phyloP scores from a whole-genome alignment of 2,113 vertebrate genomes.

The Sisor rabdophorus region DNA sequence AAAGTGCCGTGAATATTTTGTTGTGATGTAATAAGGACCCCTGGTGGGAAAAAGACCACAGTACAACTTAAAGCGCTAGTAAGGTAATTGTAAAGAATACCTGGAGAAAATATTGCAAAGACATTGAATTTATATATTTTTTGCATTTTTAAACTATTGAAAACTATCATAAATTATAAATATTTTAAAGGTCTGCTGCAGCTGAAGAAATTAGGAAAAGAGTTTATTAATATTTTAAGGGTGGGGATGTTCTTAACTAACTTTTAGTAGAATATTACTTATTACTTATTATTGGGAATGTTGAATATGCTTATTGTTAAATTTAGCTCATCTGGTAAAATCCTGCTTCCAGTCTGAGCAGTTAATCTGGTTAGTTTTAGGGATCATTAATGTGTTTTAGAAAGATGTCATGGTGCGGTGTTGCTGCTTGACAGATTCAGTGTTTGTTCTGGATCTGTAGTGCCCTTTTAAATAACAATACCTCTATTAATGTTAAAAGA shows the following conservation, averaged over 20 bases:
- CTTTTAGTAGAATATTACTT: not conserved
- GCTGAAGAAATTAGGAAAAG: not conserved
- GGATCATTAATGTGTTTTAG: not conserved
- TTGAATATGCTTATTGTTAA: not conserved
- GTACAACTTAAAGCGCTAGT: slow-evolving; percentile 8
- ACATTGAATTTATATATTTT: too few relatives aligned
- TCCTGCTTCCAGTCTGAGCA: not conserved
- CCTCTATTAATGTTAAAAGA: not conserved
- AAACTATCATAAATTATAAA: too few relatives aligned
- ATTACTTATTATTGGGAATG: not conserved
- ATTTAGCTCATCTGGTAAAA: too few relatives aligned
- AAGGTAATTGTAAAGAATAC: not conserved
- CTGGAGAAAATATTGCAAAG: not conserved
- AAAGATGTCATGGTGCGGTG: not conserved
- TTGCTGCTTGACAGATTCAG: not conserved
- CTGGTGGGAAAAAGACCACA: slow-evolving; percentile 43
- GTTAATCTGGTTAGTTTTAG: not conserved
- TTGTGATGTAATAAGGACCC: slow-evolving; percentile 51
- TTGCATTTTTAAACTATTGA: too few relatives aligned
- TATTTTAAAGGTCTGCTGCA: too few relatives aligned
- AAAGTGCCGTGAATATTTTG: not conserved
- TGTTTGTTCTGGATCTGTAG: not conserved
- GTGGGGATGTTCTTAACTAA: not conserved
- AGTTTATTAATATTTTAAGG: not conserved
- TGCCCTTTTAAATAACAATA: not conserved